Evolutionary conservation across 2,113 vertebrate genomes (phyloP).

Genomic region (Siniperca knerii): DNA sequence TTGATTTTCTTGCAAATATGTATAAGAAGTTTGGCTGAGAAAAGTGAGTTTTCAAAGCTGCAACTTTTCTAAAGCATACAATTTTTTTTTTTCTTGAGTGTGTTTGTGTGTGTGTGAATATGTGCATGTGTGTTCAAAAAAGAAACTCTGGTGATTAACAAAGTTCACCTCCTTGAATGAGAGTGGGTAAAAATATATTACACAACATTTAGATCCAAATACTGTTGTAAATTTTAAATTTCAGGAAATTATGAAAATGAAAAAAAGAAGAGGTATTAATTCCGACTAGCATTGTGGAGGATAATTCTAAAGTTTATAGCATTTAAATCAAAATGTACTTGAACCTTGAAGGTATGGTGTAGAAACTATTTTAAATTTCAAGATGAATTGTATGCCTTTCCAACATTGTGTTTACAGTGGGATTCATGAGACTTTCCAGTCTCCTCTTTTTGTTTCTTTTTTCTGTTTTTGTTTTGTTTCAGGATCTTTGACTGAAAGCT

Average conservation of each 20-base stretch:
- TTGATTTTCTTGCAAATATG: slow-evolving; percentile 87
- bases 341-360: accelerated
- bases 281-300: neutral
- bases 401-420: neutral
- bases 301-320: neutral
- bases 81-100: slow-evolving; percentile 43
- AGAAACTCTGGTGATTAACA: slow-evolving; percentile 35
- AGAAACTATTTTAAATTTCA: neutral
- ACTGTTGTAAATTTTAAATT: neutral
- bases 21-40: slow-evolving; percentile 83
- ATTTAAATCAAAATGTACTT: neutral
- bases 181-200: neutral
- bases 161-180: slow-evolving; percentile 22
- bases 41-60: slow-evolving; percentile 84
- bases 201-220: neutral
- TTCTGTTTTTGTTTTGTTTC: slow-evolving; percentile 24
- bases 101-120: neutral
- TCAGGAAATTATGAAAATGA: neutral
- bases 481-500: slow-evolving; percentile 39
- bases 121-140: slow-evolving; percentile 5
- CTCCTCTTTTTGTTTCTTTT: neutral
- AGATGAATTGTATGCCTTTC: neutral
- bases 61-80: slow-evolving; percentile 75
- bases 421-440: neutral
- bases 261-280: neutral